Conservation (phyloP, 2,888 invertebrate genomes). For the Fissipunctia ypsillon region DNA sequence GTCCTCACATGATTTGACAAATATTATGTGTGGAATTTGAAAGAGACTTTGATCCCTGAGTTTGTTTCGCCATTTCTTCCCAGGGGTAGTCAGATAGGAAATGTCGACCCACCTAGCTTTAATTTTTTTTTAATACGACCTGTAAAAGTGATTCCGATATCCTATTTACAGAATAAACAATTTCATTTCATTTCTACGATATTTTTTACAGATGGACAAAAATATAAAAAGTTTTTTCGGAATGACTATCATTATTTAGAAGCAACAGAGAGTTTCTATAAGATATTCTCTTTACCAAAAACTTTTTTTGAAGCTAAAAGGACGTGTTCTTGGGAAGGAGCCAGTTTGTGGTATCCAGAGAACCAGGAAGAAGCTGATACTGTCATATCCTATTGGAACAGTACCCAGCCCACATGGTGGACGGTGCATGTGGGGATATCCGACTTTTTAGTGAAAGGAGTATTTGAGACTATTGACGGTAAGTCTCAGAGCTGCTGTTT, state of each 20-base stretch:
- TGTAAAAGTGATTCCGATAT: no score
- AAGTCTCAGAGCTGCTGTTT: background rate
- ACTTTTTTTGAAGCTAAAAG: slow-evolving; percentile 31
- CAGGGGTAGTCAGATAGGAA: no score
- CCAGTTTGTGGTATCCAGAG: slow-evolving; percentile 36
- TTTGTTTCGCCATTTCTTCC: no score
- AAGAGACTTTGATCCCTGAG: no score
- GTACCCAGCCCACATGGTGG: slow-evolving; percentile 41
- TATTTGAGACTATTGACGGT: slow-evolving; percentile 33
- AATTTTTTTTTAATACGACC: no score
- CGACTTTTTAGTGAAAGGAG: slow-evolving; percentile 19
- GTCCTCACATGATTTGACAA: no score
- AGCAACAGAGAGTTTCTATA: slow-evolving; percentile 33
- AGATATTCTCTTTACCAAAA: slow-evolving; percentile 22
- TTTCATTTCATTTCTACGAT: no score
- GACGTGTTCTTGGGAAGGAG: slow-evolving; percentile 39
- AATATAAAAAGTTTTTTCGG: slow-evolving; percentile 31
- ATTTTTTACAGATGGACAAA: slow-evolving; percentile 28
- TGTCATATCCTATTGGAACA: slow-evolving; percentile 40
- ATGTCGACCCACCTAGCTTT: no score
- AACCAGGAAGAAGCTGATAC: slow-evolving; percentile 29
- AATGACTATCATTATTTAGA: slow-evolving; percentile 41
- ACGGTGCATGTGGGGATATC: background rate
- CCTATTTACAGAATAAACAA: no score
- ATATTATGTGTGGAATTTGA: no score